These are phyloP conservation scores for Mycetomoellerius zeteki DNA, from an alignment of 1,140 invertebrate species.

Conservation along the genomic window DNA sequence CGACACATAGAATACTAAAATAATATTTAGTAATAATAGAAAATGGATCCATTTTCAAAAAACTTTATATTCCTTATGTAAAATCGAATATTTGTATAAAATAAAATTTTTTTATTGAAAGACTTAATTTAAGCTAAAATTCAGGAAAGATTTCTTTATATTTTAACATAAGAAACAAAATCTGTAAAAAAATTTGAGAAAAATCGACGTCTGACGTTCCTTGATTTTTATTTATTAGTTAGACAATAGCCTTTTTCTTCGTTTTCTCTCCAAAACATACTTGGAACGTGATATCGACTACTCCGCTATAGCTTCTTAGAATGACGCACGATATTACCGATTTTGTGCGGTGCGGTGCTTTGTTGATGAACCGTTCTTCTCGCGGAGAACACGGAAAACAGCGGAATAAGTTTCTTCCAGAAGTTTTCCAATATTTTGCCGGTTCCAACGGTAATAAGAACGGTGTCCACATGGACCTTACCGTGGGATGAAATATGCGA, in stretches of 20 bases:
- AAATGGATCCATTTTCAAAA: too few species aligned
- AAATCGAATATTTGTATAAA: too few species aligned
- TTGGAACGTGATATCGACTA: not conserved
- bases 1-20: too few species aligned
- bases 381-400: constrained; percentile 16
- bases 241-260: not conserved
- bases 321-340: constrained; percentile 18
- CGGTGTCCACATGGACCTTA: constrained; percentile 39
- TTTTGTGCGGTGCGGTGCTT: constrained; percentile 16
- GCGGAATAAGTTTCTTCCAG: constrained; percentile 49
- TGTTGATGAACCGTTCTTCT: constrained; percentile 48
- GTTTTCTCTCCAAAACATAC: not conserved
- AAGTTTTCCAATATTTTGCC: constrained; percentile 68
- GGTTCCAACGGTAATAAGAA: constrained; percentile 61
- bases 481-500: constrained; percentile 55
- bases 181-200: too few species aligned
- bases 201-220: too few species aligned
- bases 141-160: too few species aligned
- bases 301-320: not conserved
- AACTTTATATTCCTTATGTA: too few species aligned
- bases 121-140: too few species aligned
- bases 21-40: too few species aligned
- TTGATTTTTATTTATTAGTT: too few species aligned
- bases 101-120: too few species aligned
- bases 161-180: too few species aligned